phyloP scores from a whole-genome alignment of 1,140 invertebrate genomes.

The Aphelenchoides avenae region DNA sequence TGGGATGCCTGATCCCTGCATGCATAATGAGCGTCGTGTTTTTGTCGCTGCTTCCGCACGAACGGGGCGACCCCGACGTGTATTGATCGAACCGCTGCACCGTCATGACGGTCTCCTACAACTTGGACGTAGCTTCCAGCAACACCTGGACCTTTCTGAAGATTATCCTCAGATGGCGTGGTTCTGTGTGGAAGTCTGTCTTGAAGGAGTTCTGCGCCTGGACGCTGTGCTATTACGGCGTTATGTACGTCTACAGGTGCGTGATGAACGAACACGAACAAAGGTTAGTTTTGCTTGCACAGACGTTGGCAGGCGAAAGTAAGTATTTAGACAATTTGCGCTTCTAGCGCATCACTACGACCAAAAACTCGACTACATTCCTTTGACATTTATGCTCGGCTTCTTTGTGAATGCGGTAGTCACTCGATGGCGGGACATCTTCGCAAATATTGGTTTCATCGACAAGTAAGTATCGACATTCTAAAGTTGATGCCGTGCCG shows the following conservation, averaged over 20 bases:
- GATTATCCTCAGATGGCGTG: slow-evolving; percentile 62
- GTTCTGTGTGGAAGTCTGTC: slow-evolving; percentile 51
- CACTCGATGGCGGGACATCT: slow-evolving; percentile 50
- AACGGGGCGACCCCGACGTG: too few species aligned
- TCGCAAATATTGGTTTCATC: slow-evolving; percentile 53
- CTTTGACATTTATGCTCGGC: slow-evolving; percentile 55
- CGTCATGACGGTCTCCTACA: slow-evolving; percentile 75
- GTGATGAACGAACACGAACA: slow-evolving; percentile 27
- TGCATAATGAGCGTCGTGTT: too few species aligned
- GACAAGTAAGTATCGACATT: slow-evolving; percentile 40
- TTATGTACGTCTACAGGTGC: slow-evolving; percentile 37
- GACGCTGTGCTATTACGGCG: slow-evolving; percentile 37
- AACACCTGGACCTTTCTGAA: slow-evolving; percentile 70
- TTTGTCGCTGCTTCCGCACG: too few species aligned
- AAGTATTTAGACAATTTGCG: slow-evolving; percentile 16
- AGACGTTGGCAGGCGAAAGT: slow-evolving; percentile 13
- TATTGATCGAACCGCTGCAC: too few species aligned
- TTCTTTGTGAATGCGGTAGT: slow-evolving; percentile 53
- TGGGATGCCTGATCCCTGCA: too few species aligned
- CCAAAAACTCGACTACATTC: slow-evolving; percentile 45
- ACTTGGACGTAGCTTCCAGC: slow-evolving; percentile 71
- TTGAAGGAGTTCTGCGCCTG: slow-evolving; percentile 40
- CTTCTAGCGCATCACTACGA: slow-evolving; percentile 23
- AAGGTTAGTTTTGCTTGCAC: slow-evolving; percentile 22
- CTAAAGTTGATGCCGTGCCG: neutral